Evolutionary conservation across 2,888 invertebrate species (phyloP), one percentile per base, ranked within the genome.

Genomic region (Autographa pulchrina): DNA sequence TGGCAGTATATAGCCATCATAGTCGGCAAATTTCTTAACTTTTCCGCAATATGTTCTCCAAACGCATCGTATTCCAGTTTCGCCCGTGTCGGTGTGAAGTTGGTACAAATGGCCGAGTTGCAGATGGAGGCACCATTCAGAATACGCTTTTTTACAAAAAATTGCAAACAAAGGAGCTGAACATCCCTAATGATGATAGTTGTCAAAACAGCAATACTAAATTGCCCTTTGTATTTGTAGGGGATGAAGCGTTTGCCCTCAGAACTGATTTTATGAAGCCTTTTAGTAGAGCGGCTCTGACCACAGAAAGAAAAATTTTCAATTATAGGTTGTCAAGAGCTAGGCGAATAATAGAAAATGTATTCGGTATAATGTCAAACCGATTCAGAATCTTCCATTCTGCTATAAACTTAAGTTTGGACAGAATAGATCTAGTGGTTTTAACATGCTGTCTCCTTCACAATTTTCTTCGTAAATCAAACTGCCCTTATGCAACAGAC

Each of bases 31-130:
- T 56, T 66, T 65, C 69, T 72, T 38, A 75, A 65, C 31, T 70
- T 75, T 61, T 75, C 75, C 11, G 75, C 75, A 41, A 75, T 62
- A 65, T 75, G 72, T 58, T 68, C 68, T 38, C 68, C 63, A 63
- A 59, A 68, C 18, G 63, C 20, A 11, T 38, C 41, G 35, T 59
- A 65, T 58, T 67, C 8, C 56, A 41, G 66, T 66, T 65, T 65
- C 62, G n/a, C 38, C 48, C 59, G 66, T 61, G n/a, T n/a, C n/a
- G 72, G 72, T 70, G 67, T 63, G 72, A 77, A 68, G 67, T 62
- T 73, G 75, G 75, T 60, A 68, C 65, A 62, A 76, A 68, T 70
- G 75, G 69, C 13, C 63, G 70, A 71, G 63, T 67, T 58, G 69
- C 71, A 58, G 71, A 75, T 75, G 65, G 68, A 41, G 71, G 75